Base-by-base conservation (phyloP, 2,888 invertebrate genomes). In the Aspidiotus rigidus region DNA sequence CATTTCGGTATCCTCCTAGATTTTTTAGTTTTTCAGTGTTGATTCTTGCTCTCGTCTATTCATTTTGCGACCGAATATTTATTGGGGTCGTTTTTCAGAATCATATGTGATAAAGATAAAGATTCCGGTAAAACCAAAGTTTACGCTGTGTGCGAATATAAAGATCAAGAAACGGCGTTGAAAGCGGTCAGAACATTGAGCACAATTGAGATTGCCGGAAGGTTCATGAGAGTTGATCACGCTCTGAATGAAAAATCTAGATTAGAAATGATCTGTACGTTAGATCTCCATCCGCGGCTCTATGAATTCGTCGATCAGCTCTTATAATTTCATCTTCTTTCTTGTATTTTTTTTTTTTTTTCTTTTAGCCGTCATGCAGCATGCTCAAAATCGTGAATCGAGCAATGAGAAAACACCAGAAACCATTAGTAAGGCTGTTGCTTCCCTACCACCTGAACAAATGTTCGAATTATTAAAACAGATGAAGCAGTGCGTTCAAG, bases 401-500 rank as follows among this genome's bases (percentile, higher is more conserved):
- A 60, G n/a, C 15, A 59, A 92, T 94, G 93, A 93, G 73, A 93
- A 97, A 78, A 96, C 97, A 0, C 98, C 98, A 0, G 97, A 99
- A 79, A 91, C 93, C 1, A 94, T 96, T 72, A 94, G 94, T 73
- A 94, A 95, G 80, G 95, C 96, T 2, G 97, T 99, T 0, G 97
- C 98, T 0, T 95, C 96, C 11, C 80, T 99, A 64, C 98, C 99
- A 0, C 98, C 99, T 0, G 99, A 99, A 77, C 97, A 99, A 79
- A 98, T 99, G 98, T 99, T 96, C 81, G 98, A 99, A 76, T 82
- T 99, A 6, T 98, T 99, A 96, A 96, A 96, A 76, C 97, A 99
- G 79, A 98, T 99, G 96, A 99, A 98, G 78, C 83, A 90, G 8
- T 91, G 91, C 74, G 86, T 89, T 72, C 91, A 91, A 78, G 91